Conservation (phyloP, 2,888 invertebrate genomes). For the Crematogaster levior region DNA sequence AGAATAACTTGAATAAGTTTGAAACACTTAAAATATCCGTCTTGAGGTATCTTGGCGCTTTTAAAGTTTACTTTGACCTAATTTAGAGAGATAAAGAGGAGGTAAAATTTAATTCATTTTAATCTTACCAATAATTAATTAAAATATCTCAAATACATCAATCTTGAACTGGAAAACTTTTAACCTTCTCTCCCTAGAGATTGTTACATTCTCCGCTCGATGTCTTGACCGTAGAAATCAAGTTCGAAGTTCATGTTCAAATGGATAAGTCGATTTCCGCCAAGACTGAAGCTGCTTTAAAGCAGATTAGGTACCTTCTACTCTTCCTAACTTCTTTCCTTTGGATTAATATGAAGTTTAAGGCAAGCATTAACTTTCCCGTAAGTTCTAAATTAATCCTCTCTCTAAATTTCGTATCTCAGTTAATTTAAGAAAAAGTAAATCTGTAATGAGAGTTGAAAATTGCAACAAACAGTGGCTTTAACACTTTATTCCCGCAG, state of each 20-base stretch:
- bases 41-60: background rate
- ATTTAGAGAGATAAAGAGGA: background rate
- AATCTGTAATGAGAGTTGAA: background rate
- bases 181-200: background rate
- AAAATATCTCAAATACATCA: conserved; percentile 1
- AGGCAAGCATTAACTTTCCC: conserved; percentile 6
- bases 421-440: conserved; percentile 5
- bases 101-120: background rate
- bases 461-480: background rate
- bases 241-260: conserved; percentile 44
- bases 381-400: conserved; percentile 29
- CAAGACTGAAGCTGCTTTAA: conserved; percentile 41
- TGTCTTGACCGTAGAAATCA: conserved; percentile 29
- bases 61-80: background rate
- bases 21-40: conserved; percentile 1
- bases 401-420: background rate
- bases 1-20: background rate
- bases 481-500: background rate
- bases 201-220: conserved; percentile 3
- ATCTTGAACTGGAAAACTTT: conserved; percentile 15
- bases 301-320: conserved; percentile 37
- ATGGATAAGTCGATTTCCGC: conserved; percentile 42
- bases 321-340: conserved; percentile 31
- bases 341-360: conserved; percentile 35
- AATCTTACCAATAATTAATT: conserved; percentile 13